These are phyloP conservation scores for Platyscapa corneri DNA, from an alignment of 1,140 invertebrate genomes.

Conservation along the genomic window DNA sequence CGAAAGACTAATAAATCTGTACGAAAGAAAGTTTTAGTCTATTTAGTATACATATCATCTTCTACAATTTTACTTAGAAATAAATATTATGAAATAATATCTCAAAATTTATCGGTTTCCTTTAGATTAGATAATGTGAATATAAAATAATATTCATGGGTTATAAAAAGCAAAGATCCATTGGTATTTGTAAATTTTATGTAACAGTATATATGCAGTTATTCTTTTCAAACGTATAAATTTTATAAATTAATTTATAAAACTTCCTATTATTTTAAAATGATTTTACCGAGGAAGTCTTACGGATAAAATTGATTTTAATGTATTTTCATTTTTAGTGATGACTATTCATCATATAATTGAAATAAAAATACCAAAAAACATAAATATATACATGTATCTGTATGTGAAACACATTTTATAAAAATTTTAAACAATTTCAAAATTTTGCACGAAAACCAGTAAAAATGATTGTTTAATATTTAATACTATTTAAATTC, in stretches of 20 bases:
- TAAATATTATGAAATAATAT: constrained; percentile 10
- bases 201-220: background rate
- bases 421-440: too few species aligned
- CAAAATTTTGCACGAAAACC: too few species aligned
- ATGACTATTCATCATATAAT: background rate
- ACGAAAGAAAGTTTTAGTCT: constrained; percentile 2
- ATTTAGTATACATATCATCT: background rate
- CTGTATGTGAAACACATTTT: too few species aligned
- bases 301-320: background rate
- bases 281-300: background rate
- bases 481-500: too few species aligned
- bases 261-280: background rate
- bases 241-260: background rate
- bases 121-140: background rate
- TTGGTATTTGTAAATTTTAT: background rate
- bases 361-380: background rate
- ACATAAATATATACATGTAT: too few species aligned
- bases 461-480: too few species aligned
- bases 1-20: constrained; percentile 5
- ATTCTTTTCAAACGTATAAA: background rate
- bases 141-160: background rate
- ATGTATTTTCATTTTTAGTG: too few species aligned
- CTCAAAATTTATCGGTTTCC: constrained; percentile 13
- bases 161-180: background rate
- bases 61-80: background rate